These are phyloP conservation scores for Pachycephala philippinensis DNA, from an alignment of 2,113 vertebrate species.

Conservation along the genomic window DNA sequence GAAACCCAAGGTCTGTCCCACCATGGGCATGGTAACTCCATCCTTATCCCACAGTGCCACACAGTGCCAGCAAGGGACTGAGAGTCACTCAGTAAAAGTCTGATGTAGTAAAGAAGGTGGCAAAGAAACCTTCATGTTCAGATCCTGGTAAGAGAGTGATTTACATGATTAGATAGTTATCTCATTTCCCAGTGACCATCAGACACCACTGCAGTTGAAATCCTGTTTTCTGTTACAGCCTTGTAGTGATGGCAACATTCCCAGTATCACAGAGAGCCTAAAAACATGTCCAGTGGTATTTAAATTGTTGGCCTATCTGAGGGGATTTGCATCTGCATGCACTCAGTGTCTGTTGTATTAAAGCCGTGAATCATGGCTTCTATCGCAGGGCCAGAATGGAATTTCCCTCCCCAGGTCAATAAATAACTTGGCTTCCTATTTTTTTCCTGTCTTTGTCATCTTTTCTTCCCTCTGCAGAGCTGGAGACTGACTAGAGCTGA, in stretches of 20 bases:
- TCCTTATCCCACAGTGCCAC: neutral
- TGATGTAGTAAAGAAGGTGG: neutral
- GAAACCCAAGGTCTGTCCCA: neutral
- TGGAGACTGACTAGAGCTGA: neutral
- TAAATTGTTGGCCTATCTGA: neutral
- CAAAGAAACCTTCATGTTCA: neutral
- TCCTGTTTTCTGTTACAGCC: neutral
- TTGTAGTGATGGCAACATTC: conserved; percentile 1
- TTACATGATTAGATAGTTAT: neutral
- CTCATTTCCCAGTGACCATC: neutral
- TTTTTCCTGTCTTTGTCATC: neutral
- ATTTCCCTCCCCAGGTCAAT: neutral
- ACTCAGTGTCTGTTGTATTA: neutral
- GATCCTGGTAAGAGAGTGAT: neutral
- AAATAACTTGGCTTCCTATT: conserved; percentile 8
- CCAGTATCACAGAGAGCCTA: neutral
- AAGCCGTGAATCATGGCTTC: neutral
- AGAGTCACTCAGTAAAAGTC: neutral
- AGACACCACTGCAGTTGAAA: neutral
- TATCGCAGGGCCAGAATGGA: neutral
- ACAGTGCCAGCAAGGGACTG: neutral
- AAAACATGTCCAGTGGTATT: neutral
- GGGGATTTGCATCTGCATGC: conserved; percentile 2
- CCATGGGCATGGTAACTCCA: neutral
- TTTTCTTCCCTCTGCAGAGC: neutral